Conservation (phyloP, 2,888 invertebrate species). For the Acrocyrtus sp. region DNA sequence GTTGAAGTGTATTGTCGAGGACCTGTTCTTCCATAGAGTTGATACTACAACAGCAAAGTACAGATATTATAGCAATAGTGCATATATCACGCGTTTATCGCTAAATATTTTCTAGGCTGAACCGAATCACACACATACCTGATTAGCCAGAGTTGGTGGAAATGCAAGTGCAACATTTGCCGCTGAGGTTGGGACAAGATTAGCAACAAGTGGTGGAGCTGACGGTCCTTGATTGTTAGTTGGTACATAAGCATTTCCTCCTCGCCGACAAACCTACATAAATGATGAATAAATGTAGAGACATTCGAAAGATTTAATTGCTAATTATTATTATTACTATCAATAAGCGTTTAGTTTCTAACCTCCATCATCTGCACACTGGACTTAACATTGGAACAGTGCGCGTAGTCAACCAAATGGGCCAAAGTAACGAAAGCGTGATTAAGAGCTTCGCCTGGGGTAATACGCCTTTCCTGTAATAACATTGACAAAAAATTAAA, state of each 20-base stretch:
- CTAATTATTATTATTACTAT: not conserved
- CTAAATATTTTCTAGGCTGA: not conserved
- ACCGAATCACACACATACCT: conserved; percentile 68
- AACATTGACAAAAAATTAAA: conserved; percentile 19
- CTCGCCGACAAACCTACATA: conserved; percentile 57
- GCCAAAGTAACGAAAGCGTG: conserved; percentile 94
- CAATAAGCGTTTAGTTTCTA: no score
- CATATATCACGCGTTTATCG: not conserved
- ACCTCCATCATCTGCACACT: conserved; percentile 98
- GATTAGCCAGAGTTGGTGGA: conserved; percentile 81
- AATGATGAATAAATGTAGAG: no score
- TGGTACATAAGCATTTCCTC: conserved; percentile 48
- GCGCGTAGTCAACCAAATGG: conserved; percentile 94
- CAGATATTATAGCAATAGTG: conserved; percentile 4
- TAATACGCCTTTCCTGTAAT: conserved; percentile 87
- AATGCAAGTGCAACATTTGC: conserved; percentile 93
- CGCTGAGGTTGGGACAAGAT: conserved; percentile 80
- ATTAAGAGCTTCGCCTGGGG: conserved; percentile 94
- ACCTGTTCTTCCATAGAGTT: conserved; percentile 79
- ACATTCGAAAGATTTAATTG: not conserved
- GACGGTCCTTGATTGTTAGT: conserved; percentile 59
- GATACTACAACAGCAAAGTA: conserved; percentile 72
- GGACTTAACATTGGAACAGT: conserved; percentile 96
- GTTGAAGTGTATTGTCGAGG: conserved; percentile 76
- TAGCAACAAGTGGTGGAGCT: conserved; percentile 72